These are phyloP conservation scores for Dicrurus megarhynchus DNA, from an alignment of 2,113 vertebrate species.

Conservation along the genomic window DNA sequence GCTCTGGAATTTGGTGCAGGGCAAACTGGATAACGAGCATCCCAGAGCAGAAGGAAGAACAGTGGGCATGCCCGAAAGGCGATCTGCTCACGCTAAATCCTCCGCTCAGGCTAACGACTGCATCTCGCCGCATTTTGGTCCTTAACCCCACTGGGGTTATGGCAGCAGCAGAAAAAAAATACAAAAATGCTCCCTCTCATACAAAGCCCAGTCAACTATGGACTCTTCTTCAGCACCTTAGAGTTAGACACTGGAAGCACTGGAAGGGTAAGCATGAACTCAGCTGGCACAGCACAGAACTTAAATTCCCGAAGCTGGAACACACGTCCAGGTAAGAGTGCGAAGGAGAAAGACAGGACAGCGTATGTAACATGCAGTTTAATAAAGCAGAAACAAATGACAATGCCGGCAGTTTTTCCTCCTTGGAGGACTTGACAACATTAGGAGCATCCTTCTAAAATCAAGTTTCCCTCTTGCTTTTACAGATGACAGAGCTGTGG, in stretches of 20 bases:
- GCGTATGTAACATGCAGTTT: background rate
- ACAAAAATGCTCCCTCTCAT: background rate
- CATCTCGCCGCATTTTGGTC: accelerated
- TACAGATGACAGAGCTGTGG: background rate
- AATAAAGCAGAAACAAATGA: background rate
- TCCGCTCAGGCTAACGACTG: background rate
- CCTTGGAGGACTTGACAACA: background rate
- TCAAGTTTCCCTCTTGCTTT: background rate
- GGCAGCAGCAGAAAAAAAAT: background rate
- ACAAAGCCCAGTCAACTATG: background rate
- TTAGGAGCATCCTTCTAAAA: background rate
- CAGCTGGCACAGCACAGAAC: accelerated
- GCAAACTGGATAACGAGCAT: background rate
- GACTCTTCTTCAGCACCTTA: background rate
- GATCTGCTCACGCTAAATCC: background rate
- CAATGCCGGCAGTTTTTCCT: background rate
- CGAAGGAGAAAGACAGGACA: background rate
- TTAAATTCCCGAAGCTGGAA: accelerated
- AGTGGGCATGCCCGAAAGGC: background rate
- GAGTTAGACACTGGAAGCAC: accelerated
- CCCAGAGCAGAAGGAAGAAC: background rate
- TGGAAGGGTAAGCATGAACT: accelerated
- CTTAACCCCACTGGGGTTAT: background rate
- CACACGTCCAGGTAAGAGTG: background rate
- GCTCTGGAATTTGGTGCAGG: background rate